Evolutionary conservation across 1,140 invertebrate genomes (phyloP).

Genomic region (Drepana arcuata): DNA sequence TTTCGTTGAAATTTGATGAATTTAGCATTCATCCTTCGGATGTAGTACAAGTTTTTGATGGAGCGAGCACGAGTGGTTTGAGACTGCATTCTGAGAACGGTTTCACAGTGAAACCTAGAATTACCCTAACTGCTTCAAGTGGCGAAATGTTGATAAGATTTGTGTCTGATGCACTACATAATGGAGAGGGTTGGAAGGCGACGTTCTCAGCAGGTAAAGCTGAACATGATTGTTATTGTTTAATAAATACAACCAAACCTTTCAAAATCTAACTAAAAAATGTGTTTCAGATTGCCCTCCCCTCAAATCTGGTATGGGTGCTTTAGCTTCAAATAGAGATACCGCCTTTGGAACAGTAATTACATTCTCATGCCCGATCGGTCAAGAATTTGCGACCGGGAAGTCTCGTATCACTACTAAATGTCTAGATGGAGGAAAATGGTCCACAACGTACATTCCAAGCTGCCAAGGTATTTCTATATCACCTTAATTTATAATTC

Average conservation of each 20-base stretch:
- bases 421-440: slow-evolving; percentile 91
- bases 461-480: slow-evolving; percentile 85
- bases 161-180: slow-evolving; percentile 89
- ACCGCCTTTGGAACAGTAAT: slow-evolving; percentile 93
- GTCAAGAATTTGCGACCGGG: slow-evolving; percentile 95
- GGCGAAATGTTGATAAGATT: slow-evolving; percentile 93
- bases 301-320: slow-evolving; percentile 87
- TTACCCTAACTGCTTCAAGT: slow-evolving; percentile 92
- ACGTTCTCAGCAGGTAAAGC: slow-evolving; percentile 92
- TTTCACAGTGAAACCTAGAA: slow-evolving; percentile 88
- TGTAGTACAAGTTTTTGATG: slow-evolving; percentile 92
- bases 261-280: no score
- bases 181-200: slow-evolving; percentile 87
- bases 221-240: no score
- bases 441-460: slow-evolving; percentile 94
- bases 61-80: slow-evolving; percentile 86
- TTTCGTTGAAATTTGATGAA: slow-evolving; percentile 90
- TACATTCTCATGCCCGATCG: slow-evolving; percentile 91
- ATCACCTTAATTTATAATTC: no score
- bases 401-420: slow-evolving; percentile 86
- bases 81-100: slow-evolving; percentile 91
- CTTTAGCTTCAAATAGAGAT: slow-evolving; percentile 90
- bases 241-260: no score
- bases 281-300: slow-evolving; percentile 87
- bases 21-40: slow-evolving; percentile 91